Evolutionary conservation across 2,113 vertebrate species (phyloP).

Genomic region (Penelope pileata): DNA sequence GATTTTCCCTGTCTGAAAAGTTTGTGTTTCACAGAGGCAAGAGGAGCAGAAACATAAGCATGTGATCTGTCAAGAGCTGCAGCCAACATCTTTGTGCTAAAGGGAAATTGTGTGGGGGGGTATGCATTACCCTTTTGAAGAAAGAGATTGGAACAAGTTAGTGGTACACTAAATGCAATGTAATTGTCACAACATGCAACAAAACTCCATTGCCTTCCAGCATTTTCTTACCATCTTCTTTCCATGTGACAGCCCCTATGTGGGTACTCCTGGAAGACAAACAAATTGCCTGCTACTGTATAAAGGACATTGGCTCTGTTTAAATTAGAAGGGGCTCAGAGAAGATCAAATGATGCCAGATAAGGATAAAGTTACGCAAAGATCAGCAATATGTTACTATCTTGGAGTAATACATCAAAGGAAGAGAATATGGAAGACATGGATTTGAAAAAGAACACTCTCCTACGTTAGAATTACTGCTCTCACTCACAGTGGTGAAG

Average conservation of each 20-base stretch:
- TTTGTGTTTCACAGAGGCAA: neutral
- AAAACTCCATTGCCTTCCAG: neutral
- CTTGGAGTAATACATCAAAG: neutral
- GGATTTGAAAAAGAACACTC: neutral
- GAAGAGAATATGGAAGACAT: neutral
- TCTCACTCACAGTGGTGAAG: neutral
- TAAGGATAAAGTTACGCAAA: neutral
- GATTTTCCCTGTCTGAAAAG: neutral
- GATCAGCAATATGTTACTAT: neutral
- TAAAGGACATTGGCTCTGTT: neutral
- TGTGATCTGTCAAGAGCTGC: neutral
- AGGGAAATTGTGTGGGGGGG: neutral
- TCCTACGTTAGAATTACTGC: neutral
- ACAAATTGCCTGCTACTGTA: neutral
- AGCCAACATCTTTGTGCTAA: neutral
- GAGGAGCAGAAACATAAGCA: neutral
- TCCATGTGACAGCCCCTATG: rapidly evolving
- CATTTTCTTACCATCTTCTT: neutral
- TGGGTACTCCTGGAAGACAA: neutral
- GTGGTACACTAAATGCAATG: neutral
- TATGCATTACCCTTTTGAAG: neutral
- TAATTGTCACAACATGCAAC: neutral
- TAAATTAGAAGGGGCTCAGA: neutral
- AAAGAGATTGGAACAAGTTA: neutral
- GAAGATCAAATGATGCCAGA: neutral